These are phyloP conservation scores for Thrips palmi DNA, from an alignment of 1,140 invertebrate genomes.

Conservation along the genomic window DNA sequence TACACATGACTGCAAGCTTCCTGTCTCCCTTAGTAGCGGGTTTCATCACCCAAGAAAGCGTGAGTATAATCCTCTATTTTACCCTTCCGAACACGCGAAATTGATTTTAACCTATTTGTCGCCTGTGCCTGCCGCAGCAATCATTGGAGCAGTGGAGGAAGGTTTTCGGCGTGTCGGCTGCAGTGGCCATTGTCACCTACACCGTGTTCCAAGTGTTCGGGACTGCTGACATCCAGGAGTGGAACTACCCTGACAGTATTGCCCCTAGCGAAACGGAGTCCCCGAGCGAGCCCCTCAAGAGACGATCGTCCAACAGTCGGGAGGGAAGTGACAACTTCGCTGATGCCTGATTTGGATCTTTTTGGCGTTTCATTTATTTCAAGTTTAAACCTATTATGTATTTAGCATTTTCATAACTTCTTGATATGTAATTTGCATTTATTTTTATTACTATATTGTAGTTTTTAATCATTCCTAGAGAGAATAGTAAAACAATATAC, in stretches of 20 bases:
- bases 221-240: conserved; percentile 38
- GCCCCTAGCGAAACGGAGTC: conserved; percentile 13
- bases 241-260: conserved; percentile 30
- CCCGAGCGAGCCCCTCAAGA: neutral
- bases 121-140: conserved; percentile 26
- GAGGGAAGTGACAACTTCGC: neutral
- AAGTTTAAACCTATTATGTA: too few species aligned
- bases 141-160: conserved; percentile 45
- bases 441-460: too few species aligned
- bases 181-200: conserved; percentile 44
- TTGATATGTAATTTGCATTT: too few species aligned
- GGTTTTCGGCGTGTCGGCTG: conserved; percentile 46
- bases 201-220: conserved; percentile 48
- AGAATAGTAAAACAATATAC: too few species aligned
- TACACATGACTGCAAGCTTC: conserved; percentile 56
- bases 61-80: conserved; percentile 19
- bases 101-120: conserved; percentile 2
- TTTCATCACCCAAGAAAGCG: conserved; percentile 30
- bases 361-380: too few species aligned
- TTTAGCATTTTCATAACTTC: too few species aligned
- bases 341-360: too few species aligned
- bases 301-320: neutral
- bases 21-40: conserved; percentile 42
- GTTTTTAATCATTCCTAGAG: too few species aligned
- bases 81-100: neutral